Percentiles rank a stretch among this genome's conserved stretches.
These are phyloP conservation scores for Bothrops jararaca DNA, from an alignment of 2,113 vertebrate species.

Conservation along the genomic window DNA sequence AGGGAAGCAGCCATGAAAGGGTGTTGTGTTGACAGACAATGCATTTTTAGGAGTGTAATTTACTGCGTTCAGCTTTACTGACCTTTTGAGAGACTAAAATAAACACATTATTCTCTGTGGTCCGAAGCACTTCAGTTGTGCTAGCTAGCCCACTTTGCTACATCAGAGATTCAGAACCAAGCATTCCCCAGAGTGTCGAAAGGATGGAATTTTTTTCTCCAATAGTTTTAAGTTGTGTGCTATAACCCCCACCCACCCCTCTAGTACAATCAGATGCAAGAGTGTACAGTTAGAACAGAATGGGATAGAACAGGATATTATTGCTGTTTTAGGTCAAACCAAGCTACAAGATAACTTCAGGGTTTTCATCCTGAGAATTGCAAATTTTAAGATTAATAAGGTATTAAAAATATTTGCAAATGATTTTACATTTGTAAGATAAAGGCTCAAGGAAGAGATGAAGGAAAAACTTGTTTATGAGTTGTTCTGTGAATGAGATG, in stretches of 20 bases:
- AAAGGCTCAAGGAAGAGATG: neutral
- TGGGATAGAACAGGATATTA: neutral
- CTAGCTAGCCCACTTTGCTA: constrained; percentile 39
- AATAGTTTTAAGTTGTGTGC: constrained; percentile 37
- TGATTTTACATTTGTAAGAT: neutral
- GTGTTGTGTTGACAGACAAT: constrained; percentile 55
- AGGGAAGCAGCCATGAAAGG: constrained; percentile 56
- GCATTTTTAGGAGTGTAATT: constrained; percentile 65
- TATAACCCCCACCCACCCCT: neutral
- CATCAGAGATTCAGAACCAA: constrained; percentile 53
- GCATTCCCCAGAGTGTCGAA: constrained; percentile 25
- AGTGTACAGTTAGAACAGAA: constrained; percentile 1
- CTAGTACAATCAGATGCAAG: constrained; percentile 9
- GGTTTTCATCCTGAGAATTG: neutral
- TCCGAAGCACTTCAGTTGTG: constrained; percentile 53
- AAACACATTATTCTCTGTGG: constrained; percentile 62
- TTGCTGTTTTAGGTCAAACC: constrained; percentile 11
- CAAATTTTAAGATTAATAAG: neutral
- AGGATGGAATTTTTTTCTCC: constrained; percentile 29
- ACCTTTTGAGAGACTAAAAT: constrained; percentile 71
- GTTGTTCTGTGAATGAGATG: neutral
- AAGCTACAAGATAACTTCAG: neutral
- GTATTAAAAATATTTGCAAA: neutral
- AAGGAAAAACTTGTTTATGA: neutral
- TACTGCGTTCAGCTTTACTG: constrained; percentile 65